A percentile compares a stretch with the other conserved stretches of the same genome.
Conservation (phyloP, 2,888 invertebrate species). For the Pachymerium ferrugineum region DNA sequence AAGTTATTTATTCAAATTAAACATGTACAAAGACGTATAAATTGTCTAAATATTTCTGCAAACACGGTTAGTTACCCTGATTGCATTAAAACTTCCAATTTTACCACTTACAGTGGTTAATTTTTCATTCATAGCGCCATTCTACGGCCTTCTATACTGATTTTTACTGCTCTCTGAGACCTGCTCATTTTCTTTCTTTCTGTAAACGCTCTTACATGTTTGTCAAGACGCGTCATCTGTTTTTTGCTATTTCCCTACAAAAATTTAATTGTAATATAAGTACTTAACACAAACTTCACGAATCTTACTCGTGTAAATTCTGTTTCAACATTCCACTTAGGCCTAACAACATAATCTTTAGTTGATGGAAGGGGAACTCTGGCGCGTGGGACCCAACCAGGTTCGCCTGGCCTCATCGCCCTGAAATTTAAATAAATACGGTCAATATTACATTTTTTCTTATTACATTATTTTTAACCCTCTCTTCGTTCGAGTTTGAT, state of each 20-base stretch:
- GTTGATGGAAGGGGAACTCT: conserved; percentile 90
- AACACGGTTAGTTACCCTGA: too few relatives aligned
- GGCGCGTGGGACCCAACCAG: conserved; percentile 91
- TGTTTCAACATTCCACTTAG: conserved; percentile 81
- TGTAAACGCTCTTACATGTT: conserved; percentile 83
- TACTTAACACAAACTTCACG: conserved; percentile 16
- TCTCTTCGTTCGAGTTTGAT: background rate
- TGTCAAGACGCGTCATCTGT: conserved; percentile 81
- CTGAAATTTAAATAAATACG: conserved; percentile 48
- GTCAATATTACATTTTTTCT: background rate
- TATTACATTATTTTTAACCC: background rate
- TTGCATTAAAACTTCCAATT: too few relatives aligned
- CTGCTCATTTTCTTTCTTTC: conserved; percentile 76
- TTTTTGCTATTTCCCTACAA: conserved; percentile 62
- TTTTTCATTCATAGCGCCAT: conserved; percentile 69
- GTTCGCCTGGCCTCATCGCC: conserved; percentile 81
- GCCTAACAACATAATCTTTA: conserved; percentile 93
- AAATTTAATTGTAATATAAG: conserved; percentile 30
- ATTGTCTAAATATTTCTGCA: too few relatives aligned
- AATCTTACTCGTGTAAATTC: conserved; percentile 57
- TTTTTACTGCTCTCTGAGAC: conserved; percentile 77
- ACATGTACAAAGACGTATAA: too few relatives aligned
- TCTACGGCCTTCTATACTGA: conserved; percentile 93
- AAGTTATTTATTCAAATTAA: background rate
- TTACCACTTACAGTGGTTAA: too few relatives aligned